Base-by-base conservation (phyloP, 1,140 invertebrate species). In the Drosophila elegans region DNA sequence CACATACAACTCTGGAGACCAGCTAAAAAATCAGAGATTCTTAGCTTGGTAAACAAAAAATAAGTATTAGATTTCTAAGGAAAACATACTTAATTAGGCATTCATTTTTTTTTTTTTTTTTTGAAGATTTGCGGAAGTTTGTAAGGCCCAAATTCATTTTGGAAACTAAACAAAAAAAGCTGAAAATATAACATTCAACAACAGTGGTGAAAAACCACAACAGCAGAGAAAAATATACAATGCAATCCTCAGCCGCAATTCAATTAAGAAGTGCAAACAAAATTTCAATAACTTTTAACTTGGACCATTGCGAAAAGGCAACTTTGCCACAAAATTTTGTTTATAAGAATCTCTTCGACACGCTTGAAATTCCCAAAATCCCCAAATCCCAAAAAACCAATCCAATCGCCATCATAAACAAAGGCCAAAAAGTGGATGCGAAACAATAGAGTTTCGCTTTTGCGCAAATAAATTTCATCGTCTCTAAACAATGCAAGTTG, bases 401-500 rank as follows among this genome's bases (percentile, higher is more conserved):
- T 64, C 29, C n/a, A 59, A 59, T 48, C 72, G 48, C 54, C 39
- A 66, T 59, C 41, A 64, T 39, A 56, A 42, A 62, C 64, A 60
- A 44, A 39, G 42, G 27, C 21, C 16, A 34, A 74, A 53, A 61
- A 74, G 63, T 72, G 57, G 55, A 52, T 63, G 53, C 51, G 49
- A 44, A 64, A 56, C 56, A 49, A 75, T 25, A 34, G 44, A 57
- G 64, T 56, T 56, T 49, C 44, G 32, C 49, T 39, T 68, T 32
- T 68, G 72, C 34, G 57, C 66, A 72, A 78, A 78, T 73, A 78
- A 78, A 78, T 78, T 62, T 72, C 60, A 72, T 69, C 54, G 66
- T 63, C 75, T 63, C 75, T 80, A 85, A 85, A 85, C 81, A 85
- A 73, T 84, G 76, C 80, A 68, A 51, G 74, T 83, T 68, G 78